Evolutionary conservation across 2,888 invertebrate species (phyloP).

Genomic region (Zelleria hepariella): DNA sequence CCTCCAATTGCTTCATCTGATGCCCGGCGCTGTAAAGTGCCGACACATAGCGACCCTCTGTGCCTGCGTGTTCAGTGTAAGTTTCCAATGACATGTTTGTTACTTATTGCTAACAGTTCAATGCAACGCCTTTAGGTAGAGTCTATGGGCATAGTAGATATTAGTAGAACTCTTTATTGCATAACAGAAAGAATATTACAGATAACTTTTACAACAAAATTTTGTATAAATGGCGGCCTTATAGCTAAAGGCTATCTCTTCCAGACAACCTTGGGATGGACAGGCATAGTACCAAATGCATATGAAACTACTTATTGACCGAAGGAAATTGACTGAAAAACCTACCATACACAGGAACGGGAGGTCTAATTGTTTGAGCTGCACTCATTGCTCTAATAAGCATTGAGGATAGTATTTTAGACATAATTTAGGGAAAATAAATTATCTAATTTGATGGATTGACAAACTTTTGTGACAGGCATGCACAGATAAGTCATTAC

Average conservation of each 20-base stretch:
- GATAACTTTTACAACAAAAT: too few relatives aligned
- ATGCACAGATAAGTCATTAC: too few relatives aligned
- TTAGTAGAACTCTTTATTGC: neutral
- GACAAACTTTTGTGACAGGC: too few relatives aligned
- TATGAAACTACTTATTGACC: neutral
- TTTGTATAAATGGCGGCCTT: too few relatives aligned
- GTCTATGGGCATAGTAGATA: neutral
- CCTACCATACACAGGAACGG: constrained; percentile 47
- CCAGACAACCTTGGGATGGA: too few relatives aligned
- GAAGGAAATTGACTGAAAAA: neutral
- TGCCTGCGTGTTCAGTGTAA: constrained; percentile 23
- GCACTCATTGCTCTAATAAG: constrained; percentile 27
- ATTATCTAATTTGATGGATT: too few relatives aligned
- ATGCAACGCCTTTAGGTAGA: too few relatives aligned
- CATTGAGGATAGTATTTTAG: constrained; percentile 25
- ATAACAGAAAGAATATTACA: too few relatives aligned
- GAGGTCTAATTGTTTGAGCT: constrained; percentile 25
- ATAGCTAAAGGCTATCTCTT: too few relatives aligned
- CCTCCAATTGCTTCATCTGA: constrained; percentile 38
- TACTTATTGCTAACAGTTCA: neutral
- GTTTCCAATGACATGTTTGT: neutral
- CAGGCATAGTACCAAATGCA: too few relatives aligned
- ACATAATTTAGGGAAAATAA: neutral
- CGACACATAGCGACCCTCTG: constrained; percentile 50
- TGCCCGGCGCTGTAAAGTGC: constrained; percentile 47